Conservation (phyloP, 53 echinoderm and acorn worm genomes). For the Paelopatides confundens region DNA sequence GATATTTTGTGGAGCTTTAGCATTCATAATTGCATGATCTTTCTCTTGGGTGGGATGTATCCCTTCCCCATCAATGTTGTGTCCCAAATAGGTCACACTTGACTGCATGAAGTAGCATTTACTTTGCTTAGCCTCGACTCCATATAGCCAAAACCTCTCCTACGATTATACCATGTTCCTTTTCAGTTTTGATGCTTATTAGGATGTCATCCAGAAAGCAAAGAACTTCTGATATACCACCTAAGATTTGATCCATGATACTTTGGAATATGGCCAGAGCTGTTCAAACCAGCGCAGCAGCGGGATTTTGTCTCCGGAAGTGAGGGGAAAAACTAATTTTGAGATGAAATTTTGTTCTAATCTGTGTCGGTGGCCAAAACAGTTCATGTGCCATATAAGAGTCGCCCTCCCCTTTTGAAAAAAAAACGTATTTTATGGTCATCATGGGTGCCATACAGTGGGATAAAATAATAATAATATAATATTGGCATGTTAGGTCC, state of each 20-base stretch:
- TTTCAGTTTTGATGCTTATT: conserved; percentile 40
- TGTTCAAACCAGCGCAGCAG: too few species aligned
- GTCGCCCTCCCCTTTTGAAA: too few species aligned
- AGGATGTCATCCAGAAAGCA: conserved; percentile 57
- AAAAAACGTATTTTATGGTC: too few species aligned
- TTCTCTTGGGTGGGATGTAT: conserved; percentile 57
- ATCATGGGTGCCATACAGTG: too few species aligned
- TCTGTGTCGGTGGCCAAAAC: too few species aligned
- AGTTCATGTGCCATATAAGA: too few species aligned
- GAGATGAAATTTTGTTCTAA: too few species aligned
- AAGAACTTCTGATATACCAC: conserved; percentile 31
- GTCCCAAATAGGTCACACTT: conserved; percentile 63
- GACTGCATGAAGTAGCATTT: conserved; percentile 51
- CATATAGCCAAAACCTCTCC: conserved; percentile 43
- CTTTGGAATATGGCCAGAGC: not conserved
- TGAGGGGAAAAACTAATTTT: too few species aligned
- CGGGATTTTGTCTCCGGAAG: too few species aligned
- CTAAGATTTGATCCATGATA: conserved; percentile 4
- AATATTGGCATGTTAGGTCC: too few species aligned
- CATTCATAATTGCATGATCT: conserved; percentile 39
- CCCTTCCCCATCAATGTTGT: conserved; percentile 52
- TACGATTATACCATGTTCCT: conserved; percentile 12
- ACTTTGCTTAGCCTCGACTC: conserved; percentile 40
- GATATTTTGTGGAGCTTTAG: conserved; percentile 32
- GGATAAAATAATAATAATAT: too few species aligned